Evolutionary conservation across 2,113 vertebrate species (phyloP), one percentile per base, ranked within the genome.

Genomic region (Tenebrosternarchus preto): DNA sequence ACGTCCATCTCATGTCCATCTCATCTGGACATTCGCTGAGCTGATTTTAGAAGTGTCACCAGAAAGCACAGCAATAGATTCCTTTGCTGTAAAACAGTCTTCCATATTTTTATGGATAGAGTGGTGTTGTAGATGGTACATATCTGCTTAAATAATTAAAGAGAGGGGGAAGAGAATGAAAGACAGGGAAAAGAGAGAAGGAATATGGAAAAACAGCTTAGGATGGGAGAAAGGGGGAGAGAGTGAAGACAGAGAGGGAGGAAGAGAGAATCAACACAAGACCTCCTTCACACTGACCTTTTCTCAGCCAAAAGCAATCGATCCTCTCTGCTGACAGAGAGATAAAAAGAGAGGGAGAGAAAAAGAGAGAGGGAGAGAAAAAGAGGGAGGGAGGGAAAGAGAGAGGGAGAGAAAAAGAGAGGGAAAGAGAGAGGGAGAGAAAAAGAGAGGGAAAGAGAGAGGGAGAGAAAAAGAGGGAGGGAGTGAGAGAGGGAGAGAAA

Each of bases 101-200:
- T 50, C 43, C 53, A 73, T 17, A 20, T 68, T 57, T 73, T 15
- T 64, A 12, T 25, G 17, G 59, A 57, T 61, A 17, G 63, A 73
- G 11, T 76, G 70, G 19, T 36, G n/a, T 68, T 11, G 22, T 60
- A 43, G 33, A 15, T 66, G 25, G 20, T 24, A 73, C 59, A 19
- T 83, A 43, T 72, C 60, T 73, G 63, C 39, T 53, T 78, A 43
- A 82, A 82, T 82, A 70, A 85, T 79, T 82, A 63, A 72, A 16
- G 61, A 29, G 31, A 73, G 5, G 33, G 4, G 12, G 19, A 55
- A 11, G 50, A 53, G 56, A 60, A 53, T n/a, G n/a, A 39, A 71
- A 36, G 36, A n/a, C n/a, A n/a, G n/a, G n/a, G n/a, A n/a, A n/a
- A n/a, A n/a, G n/a, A n/a, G n/a, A n/a, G n/a, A n/a, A n/a, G n/a